These are phyloP conservation scores for Lynx canadensis DNA, from an alignment of 2,113 vertebrate species.

Conservation along the genomic window DNA sequence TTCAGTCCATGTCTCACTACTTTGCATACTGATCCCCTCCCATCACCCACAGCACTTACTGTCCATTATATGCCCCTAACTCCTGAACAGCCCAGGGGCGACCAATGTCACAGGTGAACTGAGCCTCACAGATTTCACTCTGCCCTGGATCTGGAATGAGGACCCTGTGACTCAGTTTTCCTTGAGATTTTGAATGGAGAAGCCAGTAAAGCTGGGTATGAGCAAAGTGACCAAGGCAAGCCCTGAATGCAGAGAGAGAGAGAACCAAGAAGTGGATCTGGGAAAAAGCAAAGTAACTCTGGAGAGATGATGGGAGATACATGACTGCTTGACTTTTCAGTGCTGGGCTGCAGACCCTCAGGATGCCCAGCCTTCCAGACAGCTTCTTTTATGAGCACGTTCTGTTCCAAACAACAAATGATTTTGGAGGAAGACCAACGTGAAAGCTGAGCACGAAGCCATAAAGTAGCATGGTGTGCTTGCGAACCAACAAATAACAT, in stretches of 20 bases:
- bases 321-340: background rate
- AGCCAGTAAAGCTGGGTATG: background rate
- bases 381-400: background rate
- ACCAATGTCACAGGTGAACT: background rate
- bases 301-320: background rate
- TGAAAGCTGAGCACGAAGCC: background rate
- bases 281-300: background rate
- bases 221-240: background rate
- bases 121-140: background rate
- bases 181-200: background rate
- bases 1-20: background rate
- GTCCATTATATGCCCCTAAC: background rate
- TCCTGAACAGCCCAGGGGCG: background rate
- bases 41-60: background rate
- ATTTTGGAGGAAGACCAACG: background rate
- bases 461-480: rapidly evolving
- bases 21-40: background rate
- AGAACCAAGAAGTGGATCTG: background rate
- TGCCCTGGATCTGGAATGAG: background rate
- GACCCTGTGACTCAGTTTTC: background rate
- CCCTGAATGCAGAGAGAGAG: background rate
- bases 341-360: background rate
- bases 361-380: background rate
- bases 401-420: background rate
- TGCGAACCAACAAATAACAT: background rate